Evolutionary conservation across 2,113 vertebrate genomes (phyloP).

Genomic region (Lamprotornis superbus): DNA sequence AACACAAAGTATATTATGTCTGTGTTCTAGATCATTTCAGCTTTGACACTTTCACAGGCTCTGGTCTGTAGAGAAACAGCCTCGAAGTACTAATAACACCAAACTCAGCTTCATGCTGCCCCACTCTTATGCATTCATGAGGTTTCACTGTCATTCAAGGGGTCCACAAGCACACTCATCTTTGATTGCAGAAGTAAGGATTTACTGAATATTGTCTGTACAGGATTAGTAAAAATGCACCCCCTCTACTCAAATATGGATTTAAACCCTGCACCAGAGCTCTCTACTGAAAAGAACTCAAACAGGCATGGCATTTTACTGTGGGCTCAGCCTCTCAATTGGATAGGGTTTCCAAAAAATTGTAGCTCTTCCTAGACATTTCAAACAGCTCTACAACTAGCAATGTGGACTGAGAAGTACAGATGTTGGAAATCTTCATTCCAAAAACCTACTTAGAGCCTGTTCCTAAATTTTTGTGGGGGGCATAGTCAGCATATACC

Average conservation of each 20-base stretch:
- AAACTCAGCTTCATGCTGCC: neutral
- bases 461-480: neutral
- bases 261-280: neutral
- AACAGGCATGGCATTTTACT: rapidly evolving
- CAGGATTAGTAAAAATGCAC: neutral
- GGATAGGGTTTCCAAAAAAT: neutral
- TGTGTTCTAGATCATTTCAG: conserved; percentile 40
- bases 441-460: neutral
- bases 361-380: neutral
- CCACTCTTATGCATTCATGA: neutral
- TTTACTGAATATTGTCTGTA: neutral
- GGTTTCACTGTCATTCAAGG: neutral
- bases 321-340: neutral
- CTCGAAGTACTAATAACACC: neutral
- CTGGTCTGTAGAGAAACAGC: neutral
- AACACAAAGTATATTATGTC: neutral
- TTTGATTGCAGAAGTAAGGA: neutral
- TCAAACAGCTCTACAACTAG: neutral
- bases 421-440: neutral
- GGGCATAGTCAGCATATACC: neutral
- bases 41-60: neutral
- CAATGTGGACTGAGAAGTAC: neutral
- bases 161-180: neutral
- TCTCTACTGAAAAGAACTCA: neutral
- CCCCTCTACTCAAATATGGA: neutral